These are phyloP conservation scores for Cryptotis parvus DNA, from an alignment of 2,113 vertebrate species.

Conservation along the genomic window DNA sequence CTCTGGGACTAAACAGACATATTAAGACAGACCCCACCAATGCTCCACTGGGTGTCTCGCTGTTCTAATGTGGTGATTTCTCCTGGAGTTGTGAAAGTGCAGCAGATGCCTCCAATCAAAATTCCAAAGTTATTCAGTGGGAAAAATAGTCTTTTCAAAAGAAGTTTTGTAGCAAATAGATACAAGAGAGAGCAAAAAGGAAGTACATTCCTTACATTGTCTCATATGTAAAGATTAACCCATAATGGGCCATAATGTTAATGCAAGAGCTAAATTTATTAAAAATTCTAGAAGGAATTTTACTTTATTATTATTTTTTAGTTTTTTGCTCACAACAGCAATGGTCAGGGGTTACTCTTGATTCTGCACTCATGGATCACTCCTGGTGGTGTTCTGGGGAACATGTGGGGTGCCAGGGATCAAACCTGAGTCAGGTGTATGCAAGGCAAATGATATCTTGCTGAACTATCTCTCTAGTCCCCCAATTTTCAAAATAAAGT, in stretches of 20 bases:
- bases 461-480: no score
- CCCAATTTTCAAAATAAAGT: no score
- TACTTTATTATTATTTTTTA: no score
- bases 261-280: neutral
- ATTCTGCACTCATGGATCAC: no score
- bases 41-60: neutral
- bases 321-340: no score
- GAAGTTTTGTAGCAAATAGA: neutral
- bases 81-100: neutral
- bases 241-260: neutral
- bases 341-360: no score
- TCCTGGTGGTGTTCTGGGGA: no score
- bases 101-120: neutral
- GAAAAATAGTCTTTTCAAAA: conserved; percentile 12
- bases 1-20: neutral
- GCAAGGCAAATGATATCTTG: no score
- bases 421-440: no score
- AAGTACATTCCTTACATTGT: neutral
- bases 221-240: neutral
- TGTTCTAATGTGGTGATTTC: neutral
- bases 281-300: no score
- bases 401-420: no score
- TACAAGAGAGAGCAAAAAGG: neutral
- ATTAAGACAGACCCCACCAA: neutral
- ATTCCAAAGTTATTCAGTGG: neutral